Percentiles rank a stretch among this genome's conserved stretches.
Conservation (phyloP, 2,797 vertebrate species). For the Phoebastria nigripes region DNA sequence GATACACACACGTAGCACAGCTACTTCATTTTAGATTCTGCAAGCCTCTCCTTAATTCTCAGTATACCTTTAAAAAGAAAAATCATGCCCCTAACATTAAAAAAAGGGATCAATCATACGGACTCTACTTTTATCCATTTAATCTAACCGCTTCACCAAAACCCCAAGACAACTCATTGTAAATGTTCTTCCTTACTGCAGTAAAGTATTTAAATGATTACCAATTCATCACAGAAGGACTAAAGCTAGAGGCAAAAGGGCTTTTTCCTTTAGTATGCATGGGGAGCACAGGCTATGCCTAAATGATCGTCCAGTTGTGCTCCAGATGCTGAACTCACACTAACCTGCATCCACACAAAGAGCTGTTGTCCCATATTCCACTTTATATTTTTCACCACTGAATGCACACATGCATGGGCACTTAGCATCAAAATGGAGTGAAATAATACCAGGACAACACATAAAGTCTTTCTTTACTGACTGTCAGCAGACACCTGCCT, state of each 20-base stretch:
- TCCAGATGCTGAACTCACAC: slow-evolving; percentile 1
- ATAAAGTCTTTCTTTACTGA: background rate
- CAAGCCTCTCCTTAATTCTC: background rate
- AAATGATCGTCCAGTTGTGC: background rate
- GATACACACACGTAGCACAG: background rate
- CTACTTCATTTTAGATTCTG: slow-evolving; percentile 3
- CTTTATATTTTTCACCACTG: background rate
- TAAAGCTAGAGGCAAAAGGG: background rate
- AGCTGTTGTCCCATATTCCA: background rate
- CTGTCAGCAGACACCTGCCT: slow-evolving; percentile 9
- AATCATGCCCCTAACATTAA: background rate
- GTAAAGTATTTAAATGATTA: background rate
- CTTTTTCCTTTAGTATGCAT: background rate
- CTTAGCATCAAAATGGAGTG: background rate
- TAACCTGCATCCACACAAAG: background rate
- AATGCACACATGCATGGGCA: background rate
- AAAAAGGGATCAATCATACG: background rate
- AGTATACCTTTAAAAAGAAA: background rate
- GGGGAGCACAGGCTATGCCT: background rate
- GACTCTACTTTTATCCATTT: background rate
- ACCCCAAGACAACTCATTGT: background rate
- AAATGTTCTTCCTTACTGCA: background rate
- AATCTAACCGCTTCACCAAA: background rate
- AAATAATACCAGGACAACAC: background rate
- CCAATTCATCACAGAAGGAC: background rate